phyloP scores from a whole-genome alignment of 2,797 vertebrate genomes.

The Buceros bicornis region DNA sequence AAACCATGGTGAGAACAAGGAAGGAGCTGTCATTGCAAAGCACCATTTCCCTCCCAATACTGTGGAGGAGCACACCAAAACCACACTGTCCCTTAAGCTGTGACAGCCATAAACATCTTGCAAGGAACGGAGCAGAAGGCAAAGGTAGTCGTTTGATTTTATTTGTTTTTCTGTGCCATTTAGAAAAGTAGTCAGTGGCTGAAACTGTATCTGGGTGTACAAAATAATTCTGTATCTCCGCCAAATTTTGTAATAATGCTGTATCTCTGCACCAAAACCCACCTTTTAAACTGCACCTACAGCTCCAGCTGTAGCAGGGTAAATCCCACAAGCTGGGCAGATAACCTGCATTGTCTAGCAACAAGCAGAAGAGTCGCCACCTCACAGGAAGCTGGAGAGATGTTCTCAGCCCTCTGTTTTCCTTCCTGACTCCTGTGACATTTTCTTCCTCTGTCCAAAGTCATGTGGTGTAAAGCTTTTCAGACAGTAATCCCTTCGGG shows the following conservation, averaged over 20 bases:
- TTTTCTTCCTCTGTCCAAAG: neutral
- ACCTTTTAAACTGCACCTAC: neutral
- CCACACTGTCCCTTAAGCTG: neutral
- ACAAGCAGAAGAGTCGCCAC: neutral
- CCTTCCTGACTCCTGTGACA: neutral
- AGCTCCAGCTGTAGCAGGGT: neutral
- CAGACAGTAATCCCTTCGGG: neutral
- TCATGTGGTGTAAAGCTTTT: neutral
- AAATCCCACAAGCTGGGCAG: neutral
- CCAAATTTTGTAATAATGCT: too few relatives aligned
- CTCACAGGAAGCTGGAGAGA: neutral
- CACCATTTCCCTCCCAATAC: neutral
- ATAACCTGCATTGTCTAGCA: neutral
- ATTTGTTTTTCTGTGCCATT: neutral
- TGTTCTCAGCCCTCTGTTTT: neutral
- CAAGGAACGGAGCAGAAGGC: neutral
- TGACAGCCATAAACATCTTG: neutral
- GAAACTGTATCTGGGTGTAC: neutral
- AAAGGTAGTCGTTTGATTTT: neutral
- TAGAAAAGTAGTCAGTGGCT: neutral
- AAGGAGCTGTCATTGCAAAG: neutral
- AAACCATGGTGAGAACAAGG: neutral
- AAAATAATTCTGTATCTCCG: neutral
- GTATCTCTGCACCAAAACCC: neutral
- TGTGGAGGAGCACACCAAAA: neutral